These are phyloP conservation scores for Panzeria rudis DNA, from an alignment of 2,888 invertebrate genomes.

Conservation along the genomic window DNA sequence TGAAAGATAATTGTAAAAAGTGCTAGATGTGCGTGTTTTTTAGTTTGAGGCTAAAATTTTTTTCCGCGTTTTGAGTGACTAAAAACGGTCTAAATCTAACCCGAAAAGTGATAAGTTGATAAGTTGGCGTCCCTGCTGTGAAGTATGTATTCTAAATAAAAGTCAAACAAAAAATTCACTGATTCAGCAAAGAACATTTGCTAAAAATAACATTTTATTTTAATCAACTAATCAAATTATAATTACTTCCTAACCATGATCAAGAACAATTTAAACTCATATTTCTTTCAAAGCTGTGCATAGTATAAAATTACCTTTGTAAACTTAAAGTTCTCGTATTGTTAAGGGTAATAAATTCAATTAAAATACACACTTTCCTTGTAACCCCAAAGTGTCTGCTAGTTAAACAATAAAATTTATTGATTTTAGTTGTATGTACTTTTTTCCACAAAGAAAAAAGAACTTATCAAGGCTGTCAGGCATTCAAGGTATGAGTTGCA, in stretches of 20 bases:
- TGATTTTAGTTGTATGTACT: constrained; percentile 23
- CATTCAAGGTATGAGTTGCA: background rate
- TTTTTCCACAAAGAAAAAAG: background rate
- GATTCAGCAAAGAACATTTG: too few relatives aligned
- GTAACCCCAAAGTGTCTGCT: background rate
- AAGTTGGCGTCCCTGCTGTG: too few relatives aligned
- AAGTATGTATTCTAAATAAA: too few relatives aligned
- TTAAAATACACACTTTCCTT: constrained; percentile 22
- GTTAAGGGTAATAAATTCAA: constrained; percentile 15
- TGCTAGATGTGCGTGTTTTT: too few relatives aligned
- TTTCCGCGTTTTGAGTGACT: too few relatives aligned
- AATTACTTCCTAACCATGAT: background rate
- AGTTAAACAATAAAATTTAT: constrained; percentile 41
- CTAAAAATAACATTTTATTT: too few relatives aligned
- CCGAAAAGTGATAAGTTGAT: too few relatives aligned
- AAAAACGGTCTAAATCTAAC: too few relatives aligned
- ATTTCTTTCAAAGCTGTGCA: background rate
- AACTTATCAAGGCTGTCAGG: background rate
- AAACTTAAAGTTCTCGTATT: background rate
- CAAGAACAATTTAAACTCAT: background rate
- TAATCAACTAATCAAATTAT: background rate
- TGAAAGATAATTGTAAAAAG: too few relatives aligned
- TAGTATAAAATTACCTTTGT: background rate
- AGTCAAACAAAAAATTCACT: too few relatives aligned
- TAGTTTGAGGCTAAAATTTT: too few relatives aligned